Base-by-base conservation (phyloP, 2,113 vertebrate genomes). In the Protobothrops mucrosquamatus region DNA sequence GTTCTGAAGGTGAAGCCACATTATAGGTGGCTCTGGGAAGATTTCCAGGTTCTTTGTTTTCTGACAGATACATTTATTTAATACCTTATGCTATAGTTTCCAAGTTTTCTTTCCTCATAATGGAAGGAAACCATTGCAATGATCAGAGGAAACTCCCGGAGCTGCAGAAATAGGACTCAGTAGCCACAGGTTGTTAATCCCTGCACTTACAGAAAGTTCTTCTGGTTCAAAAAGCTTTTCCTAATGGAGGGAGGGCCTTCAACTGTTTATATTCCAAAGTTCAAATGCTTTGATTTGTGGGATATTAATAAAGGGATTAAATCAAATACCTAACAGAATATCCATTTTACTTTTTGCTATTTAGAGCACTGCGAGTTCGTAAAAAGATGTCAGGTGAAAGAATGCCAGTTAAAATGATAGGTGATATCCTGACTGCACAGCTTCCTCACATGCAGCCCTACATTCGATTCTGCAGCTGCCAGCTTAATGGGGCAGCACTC, bases 371-470 rank as follows among this genome's bases (percentile, higher is more conserved):
- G 95, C 97, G 99, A 1, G 99, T 99, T 88, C 98, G 99, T 94
- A 99, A 99, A 98, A 99, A 99, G 98, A 99, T 99, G 99, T 99
- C 99, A 0, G 99, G 99, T 14, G 99, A 99, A 95, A 98, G 98
- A 95, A 99, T 99, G 99, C 99, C 99, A 0, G 99, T 99, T 97
- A 99, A 99, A 97, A 99, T 99, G 99, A 98, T 99, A 0, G 99
- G 99, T 0, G 99, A 99, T 97, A 99, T 99, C 93, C 97, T 99
- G 97, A 99, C 99, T 0, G 99, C 99, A 2, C 99, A 99, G 98
- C 97, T 99, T 96, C 99, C 99, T 0, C 99, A 99, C 97, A 99
- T 99, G 99, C 99, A 99, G 97, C 99, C 99, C 0, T 99, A 99
- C 95, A 99, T 99, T 96, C 98, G 99, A 54, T 99, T 99, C 97